These are phyloP conservation scores for Alauda arvensis DNA, from an alignment of 2,797 vertebrate genomes.

Conservation along the genomic window DNA sequence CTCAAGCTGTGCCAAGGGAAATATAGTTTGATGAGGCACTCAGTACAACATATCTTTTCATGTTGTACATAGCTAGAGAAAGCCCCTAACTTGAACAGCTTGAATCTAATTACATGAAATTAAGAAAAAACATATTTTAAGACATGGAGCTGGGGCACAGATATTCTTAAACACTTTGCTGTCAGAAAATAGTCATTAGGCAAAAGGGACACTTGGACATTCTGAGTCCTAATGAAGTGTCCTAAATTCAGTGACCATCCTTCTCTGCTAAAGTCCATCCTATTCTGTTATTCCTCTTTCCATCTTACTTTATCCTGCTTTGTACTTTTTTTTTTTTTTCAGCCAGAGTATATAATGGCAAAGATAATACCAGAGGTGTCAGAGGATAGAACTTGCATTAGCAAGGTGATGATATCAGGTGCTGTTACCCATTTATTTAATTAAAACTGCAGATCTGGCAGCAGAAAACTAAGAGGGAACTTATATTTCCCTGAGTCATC, in stretches of 20 bases:
- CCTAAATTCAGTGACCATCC: background rate
- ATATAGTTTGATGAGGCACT: background rate
- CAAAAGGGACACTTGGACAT: background rate
- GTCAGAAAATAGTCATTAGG: background rate
- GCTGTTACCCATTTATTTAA: background rate
- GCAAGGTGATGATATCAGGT: background rate
- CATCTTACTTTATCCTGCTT: background rate
- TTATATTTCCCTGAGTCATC: background rate
- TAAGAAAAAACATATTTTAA: background rate
- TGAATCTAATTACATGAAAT: background rate
- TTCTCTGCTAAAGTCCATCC: background rate
- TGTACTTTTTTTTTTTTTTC: background rate
- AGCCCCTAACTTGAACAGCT: background rate
- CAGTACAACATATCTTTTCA: background rate
- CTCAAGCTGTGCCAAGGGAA: background rate
- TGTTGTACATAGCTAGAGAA: background rate
- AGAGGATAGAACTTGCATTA: slow-evolving; percentile 10
- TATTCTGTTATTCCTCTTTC: background rate
- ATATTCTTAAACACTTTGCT: background rate
- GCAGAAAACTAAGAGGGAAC: background rate
- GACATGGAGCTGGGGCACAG: background rate
- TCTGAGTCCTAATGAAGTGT: background rate
- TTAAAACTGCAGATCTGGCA: background rate
- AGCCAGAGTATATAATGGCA: background rate
- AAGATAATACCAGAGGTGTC: background rate